These are phyloP conservation scores for Gobio gobio DNA, from an alignment of 2,113 vertebrate genomes.

Conservation along the genomic window DNA sequence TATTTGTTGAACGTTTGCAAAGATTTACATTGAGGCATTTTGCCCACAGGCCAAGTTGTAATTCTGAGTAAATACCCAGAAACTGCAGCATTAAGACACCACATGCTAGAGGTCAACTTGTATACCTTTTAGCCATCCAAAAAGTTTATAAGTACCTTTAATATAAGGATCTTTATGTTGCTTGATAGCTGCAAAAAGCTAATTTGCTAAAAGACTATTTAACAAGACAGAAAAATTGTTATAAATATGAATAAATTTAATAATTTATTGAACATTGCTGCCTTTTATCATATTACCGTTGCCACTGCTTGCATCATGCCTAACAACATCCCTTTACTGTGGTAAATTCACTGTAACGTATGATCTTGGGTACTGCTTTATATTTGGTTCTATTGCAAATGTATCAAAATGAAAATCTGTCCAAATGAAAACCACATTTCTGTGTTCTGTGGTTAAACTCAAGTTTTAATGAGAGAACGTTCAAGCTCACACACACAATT, in stretches of 20 bases:
- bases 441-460: background rate
- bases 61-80: background rate
- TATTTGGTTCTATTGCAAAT: background rate
- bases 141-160: background rate
- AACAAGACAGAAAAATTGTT: background rate
- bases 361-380: constrained; percentile 13
- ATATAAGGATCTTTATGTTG: background rate
- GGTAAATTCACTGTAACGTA: background rate
- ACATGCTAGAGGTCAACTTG: background rate
- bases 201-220: background rate
- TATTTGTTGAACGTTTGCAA: too few relatives aligned
- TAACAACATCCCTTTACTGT: background rate
- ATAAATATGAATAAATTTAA: background rate
- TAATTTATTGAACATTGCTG: background rate
- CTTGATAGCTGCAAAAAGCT: background rate
- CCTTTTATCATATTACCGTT: background rate
- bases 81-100: background rate
- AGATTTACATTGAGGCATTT: background rate
- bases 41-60: background rate
- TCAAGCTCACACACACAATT: constrained; percentile 27
- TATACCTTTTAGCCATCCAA: background rate
- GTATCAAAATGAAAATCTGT: background rate
- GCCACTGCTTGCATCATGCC: constrained; percentile 1
- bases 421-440: background rate
- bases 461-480: background rate